Conservation (phyloP, 2,797 vertebrate species). For the Sphenopsis melanotis region DNA sequence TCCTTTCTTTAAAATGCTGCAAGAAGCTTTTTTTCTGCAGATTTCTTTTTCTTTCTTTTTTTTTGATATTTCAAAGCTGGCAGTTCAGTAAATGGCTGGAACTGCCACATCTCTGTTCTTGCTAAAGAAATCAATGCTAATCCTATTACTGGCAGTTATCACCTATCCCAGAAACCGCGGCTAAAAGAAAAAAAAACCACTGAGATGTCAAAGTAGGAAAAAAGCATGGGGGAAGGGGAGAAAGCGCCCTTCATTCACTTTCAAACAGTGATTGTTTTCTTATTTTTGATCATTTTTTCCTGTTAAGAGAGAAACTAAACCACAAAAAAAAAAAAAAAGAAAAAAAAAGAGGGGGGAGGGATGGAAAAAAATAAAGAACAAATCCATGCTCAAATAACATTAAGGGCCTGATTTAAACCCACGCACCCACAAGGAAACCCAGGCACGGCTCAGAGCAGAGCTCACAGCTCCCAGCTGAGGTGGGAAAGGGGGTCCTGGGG, state of each 20-base stretch:
- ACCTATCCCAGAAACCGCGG: constrained; percentile 99
- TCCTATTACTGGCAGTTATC: constrained; percentile 99
- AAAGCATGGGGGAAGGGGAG: constrained; percentile 75
- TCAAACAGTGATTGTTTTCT: constrained; percentile 87
- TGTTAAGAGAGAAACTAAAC: constrained; percentile 82
- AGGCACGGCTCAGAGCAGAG: not conserved
- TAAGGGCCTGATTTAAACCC: constrained; percentile 47
- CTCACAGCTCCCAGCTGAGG: not conserved
- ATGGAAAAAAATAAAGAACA: not conserved
- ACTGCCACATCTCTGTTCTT: constrained; percentile 99
- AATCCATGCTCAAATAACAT: constrained; percentile 33
- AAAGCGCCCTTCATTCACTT: constrained; percentile 93
- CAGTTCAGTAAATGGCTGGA: constrained; percentile 99
- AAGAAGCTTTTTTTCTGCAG: constrained; percentile 82
- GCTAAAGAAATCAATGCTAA: constrained; percentile 99
- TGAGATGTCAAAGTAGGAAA: constrained; percentile 96
- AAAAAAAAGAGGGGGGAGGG: not conserved
- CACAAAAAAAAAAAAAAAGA: not conserved
- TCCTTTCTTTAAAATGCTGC: constrained; percentile 92
- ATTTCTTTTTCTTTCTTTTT: constrained; percentile 74
- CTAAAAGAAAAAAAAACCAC: constrained; percentile 88
- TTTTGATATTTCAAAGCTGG: constrained; percentile 99
- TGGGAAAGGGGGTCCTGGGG: accelerated
- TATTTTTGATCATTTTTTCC: constrained; percentile 95
- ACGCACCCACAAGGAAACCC: accelerated